Evolutionary conservation across 2,888 invertebrate genomes (phyloP), one percentile per base, ranked within the genome.

Genomic region (Zootermopsis nevadensis): DNA sequence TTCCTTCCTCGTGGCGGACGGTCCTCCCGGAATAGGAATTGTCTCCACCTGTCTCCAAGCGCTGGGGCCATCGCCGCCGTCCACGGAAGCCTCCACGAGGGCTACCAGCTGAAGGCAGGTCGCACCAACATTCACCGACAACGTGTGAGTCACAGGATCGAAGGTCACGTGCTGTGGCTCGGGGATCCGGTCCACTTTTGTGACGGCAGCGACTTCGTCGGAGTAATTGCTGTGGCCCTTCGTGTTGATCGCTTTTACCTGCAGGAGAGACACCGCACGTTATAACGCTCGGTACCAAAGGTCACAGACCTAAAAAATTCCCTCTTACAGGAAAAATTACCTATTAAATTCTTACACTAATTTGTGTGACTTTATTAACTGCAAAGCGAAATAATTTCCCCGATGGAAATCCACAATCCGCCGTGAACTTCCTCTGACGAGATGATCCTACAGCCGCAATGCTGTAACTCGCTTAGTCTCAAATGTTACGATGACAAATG

Each of bases 191-290:
- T 96, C 96, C 30, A 98, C 96, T 87, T 95, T 94, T 0, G 97
- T 97, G 7, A 94, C 94, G 67, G 94, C 94, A 1, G 93, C 92
- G 76, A 96, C 93, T 88, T 97, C 96, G 87, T 96, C 95, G 0
- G 97, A 97, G 88, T 94, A 96, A 86, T 96, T 95, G 85, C 97
- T 97, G 86, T 94, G 94, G 27, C 97, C 97, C 89, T 96, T 96
- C 0, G 96, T 95, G 88, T 97, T 98, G 85, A 96, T 92, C 0
- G 97, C 97, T 90, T 96, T 96, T 84, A 96, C 94, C 93, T 94
- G 89, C 12, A 89, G 88, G 83, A 80, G 42, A 60, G n/a, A 8
- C n/a, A 60, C 19, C 19, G 19, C 19, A 19, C 15, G 15, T 19
- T 48, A 48, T 19, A 48, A 48, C 15, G 19, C 19, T 19, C 19